Percentiles rank a stretch among this genome's conserved stretches.
Evolutionary conservation across 2,888 invertebrate genomes (phyloP).

Genomic region (Calliopum simillimum): DNA sequence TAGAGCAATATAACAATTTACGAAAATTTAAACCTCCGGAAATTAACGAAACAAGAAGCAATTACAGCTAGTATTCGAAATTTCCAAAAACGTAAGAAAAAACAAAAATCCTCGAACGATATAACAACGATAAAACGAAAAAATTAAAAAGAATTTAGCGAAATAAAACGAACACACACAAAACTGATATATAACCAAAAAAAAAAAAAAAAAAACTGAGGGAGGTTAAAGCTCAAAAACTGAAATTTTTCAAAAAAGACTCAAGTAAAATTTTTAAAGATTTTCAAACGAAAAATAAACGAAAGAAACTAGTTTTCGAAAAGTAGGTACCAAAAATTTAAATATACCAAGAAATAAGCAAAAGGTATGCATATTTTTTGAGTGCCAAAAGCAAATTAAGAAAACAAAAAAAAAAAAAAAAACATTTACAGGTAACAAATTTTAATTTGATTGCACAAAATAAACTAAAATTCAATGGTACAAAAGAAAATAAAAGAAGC

Average conservation of each 20-base stretch:
- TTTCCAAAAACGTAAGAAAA: too few species aligned
- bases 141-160: background rate
- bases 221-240: constrained; percentile 9
- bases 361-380: too few species aligned
- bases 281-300: constrained; percentile 12
- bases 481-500: background rate
- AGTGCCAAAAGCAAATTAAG: too few species aligned
- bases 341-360: constrained; percentile 12
- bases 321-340: constrained; percentile 18
- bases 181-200: constrained; percentile 12
- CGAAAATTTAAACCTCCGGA: constrained; percentile 40
- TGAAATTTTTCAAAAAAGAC: too few species aligned
- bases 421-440: background rate
- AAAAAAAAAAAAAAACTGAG: constrained; percentile 25
- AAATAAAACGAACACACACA: constrained; percentile 19
- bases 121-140: constrained; percentile 31
- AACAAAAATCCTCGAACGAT: constrained; percentile 18
- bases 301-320: constrained; percentile 5
- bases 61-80: background rate
- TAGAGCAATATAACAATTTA: constrained; percentile 15
- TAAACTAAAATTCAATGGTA: too few species aligned
- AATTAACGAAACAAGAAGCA: constrained; percentile 24
- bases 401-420: constrained; percentile 3
- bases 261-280: too few species aligned
- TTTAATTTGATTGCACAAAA: too few species aligned